Evolutionary conservation across 2,888 invertebrate species (phyloP), one percentile per base, ranked within the genome.

Genomic region (Acrocera orbiculus): DNA sequence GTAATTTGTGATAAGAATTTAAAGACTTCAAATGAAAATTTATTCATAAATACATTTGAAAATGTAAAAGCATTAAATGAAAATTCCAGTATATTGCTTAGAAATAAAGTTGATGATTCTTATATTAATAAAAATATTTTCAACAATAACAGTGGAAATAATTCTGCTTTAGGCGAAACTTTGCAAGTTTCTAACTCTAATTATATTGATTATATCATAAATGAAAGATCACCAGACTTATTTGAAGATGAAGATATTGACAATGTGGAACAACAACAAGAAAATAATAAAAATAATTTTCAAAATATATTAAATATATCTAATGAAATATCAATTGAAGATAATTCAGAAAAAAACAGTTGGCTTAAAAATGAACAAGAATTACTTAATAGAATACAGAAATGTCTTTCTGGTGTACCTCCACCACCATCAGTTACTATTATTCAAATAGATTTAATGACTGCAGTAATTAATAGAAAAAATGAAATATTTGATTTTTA

Each of bases 341-440:
- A 36, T 14, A 23, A 27, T 13, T 29, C 19, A 26, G 35, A 36
- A 22, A 29, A 26, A n/a, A 34, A 20, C 7, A 30, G 29, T 16
- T 28, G 22, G 20, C 7, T 26, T 31, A 30, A 27, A 15, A 28
- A 23, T 3, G 55, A 58, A 34, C 47, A 47, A 13, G 57, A 58
- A 32, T 43, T 57, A 5, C 38, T 52, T 31, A 44, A 49, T 2
- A 49, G 57, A 10, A 51, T 70, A 30, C 65, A 74, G 52, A 68
- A 66, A 49, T 67, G 66, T 28, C 55, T 82, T 7, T 67, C 67
- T 42, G 81, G 81, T 2, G 67, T 82, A 1, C 63, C 74, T 7
- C 81, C 82, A 15, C 82, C 81, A 8, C 80, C 79, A 1, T 77
- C 76, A 16, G 65, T 78, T 9, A 81, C 80, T 10, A 70, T 67